Conservation (phyloP, 2,888 invertebrate genomes). For the Stenoptilia bipunctidactyla region DNA sequence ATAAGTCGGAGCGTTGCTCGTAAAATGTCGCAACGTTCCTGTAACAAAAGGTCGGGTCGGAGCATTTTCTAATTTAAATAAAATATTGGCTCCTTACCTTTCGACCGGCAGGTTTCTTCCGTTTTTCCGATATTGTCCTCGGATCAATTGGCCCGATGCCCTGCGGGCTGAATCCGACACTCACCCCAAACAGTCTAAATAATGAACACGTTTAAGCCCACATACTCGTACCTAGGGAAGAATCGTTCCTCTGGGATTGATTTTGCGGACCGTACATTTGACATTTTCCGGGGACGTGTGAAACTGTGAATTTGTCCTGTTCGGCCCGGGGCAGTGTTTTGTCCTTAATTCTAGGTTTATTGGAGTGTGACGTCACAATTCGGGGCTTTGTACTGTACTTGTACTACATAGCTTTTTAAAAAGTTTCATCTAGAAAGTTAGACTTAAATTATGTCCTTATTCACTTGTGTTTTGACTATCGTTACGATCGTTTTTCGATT, state of each 20-base stretch:
- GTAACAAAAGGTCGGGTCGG: conserved; percentile 20
- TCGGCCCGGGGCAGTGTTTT: conserved; percentile 16
- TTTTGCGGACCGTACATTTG: conserved; percentile 47
- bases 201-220: conserved; percentile 53
- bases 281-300: conserved; percentile 42
- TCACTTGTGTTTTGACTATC: too few relatives aligned
- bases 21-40: conserved; percentile 2
- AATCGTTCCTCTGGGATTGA: conserved; percentile 47
- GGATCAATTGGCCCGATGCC: conserved; percentile 39
- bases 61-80: conserved; percentile 37
- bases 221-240: conserved; percentile 17
- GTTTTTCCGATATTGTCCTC: conserved; percentile 40
- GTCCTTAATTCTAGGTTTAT: too few relatives aligned
- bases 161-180: conserved; percentile 18
- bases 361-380: too few relatives aligned
- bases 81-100: conserved; percentile 41
- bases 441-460: too few relatives aligned
- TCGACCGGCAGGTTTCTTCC: conserved; percentile 25
- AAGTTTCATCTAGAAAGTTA: too few relatives aligned
- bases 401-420: too few relatives aligned
- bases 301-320: conserved; percentile 22
- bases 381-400: too few relatives aligned
- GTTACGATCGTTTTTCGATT: too few relatives aligned
- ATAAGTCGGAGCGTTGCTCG: too few relatives aligned
- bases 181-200: conserved; percentile 40